Conservation (phyloP, 2,888 invertebrate genomes). For the Girardia tigrina region DNA sequence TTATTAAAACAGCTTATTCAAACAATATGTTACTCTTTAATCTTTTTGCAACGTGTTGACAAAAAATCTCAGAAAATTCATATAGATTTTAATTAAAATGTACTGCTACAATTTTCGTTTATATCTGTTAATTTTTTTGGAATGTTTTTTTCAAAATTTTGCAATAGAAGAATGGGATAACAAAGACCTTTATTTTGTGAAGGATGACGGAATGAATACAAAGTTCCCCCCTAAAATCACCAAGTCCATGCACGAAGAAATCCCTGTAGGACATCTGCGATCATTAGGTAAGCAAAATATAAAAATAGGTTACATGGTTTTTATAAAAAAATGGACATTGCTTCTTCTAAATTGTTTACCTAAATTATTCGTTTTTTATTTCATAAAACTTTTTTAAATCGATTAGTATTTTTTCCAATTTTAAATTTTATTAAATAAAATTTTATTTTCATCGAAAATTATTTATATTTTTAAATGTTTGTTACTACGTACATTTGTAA, state of each 20-base stretch:
- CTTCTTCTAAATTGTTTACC: no score
- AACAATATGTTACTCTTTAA: conserved; percentile 5
- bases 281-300: conserved; percentile 32
- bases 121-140: not conserved
- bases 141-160: not conserved
- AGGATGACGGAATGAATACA: not conserved
- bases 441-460: no score
- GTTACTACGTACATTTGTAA: no score
- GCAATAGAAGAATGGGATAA: conserved; percentile 1
- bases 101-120: not conserved
- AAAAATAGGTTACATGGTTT: no score
- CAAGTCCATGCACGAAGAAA: not conserved
- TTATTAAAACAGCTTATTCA: conserved; percentile 1
- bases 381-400: no score
- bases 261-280: conserved; percentile 31
- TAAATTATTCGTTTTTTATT: no score
- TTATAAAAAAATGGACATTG: no score
- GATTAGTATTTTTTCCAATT: no score
- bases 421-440: no score
- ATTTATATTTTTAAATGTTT: no score
- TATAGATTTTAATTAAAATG: not conserved
- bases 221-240: not conserved
- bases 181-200: not conserved
- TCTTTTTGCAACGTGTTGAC: not conserved
- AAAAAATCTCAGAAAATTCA: not conserved